Evolutionary conservation across 2,113 vertebrate species (phyloP).

Genomic region (Ammodytes dubius): DNA sequence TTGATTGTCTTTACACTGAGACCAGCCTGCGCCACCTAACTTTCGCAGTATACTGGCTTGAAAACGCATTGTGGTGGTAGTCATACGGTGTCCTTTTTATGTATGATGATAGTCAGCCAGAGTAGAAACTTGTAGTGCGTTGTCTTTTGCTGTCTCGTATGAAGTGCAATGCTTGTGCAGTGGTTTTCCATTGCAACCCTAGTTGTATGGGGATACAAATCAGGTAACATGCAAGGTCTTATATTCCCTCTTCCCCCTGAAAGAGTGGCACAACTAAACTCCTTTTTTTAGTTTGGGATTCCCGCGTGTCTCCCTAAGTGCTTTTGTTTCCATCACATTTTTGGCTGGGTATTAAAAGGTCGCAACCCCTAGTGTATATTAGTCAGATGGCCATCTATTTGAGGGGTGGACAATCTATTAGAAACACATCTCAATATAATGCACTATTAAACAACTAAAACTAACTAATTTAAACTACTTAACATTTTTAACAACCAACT

Average conservation of each 20-base stretch:
- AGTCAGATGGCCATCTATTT: neutral
- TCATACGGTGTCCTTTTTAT: neutral
- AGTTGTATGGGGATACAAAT: neutral
- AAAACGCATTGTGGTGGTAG: neutral
- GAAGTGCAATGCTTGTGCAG: neutral
- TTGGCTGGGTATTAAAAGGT: neutral
- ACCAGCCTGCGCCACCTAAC: neutral
- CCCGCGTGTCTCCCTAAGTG: neutral
- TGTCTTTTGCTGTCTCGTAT: neutral
- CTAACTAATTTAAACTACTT: neutral
- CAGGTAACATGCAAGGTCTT: neutral
- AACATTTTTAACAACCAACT: neutral
- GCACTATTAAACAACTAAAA: neutral
- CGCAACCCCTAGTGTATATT: neutral
- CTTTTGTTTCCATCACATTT: neutral
- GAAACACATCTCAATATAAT: neutral
- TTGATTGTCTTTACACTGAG: neutral
- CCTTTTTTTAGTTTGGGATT: neutral
- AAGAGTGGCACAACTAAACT: neutral
- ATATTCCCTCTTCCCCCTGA: neutral
- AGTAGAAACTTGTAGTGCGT: neutral
- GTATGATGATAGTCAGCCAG: neutral
- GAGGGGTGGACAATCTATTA: neutral
- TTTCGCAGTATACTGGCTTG: neutral
- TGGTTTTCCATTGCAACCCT: neutral